These are phyloP conservation scores for Halesus radiatus DNA, from an alignment of 1,140 invertebrate species.

Conservation along the genomic window DNA sequence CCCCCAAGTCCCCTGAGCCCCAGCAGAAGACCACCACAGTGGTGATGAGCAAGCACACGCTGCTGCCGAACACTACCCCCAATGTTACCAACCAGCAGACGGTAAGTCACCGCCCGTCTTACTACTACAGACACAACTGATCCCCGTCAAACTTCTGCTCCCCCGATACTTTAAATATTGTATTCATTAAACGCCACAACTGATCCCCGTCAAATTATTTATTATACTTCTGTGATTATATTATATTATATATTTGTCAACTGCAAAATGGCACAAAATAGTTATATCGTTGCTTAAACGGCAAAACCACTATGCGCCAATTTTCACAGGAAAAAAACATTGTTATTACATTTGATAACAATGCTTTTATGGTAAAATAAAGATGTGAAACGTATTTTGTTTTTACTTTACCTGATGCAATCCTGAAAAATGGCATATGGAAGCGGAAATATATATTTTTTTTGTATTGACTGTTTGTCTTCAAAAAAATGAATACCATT, in stretches of 20 bases:
- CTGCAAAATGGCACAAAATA: background rate
- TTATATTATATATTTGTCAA: background rate
- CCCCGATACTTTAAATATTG: background rate
- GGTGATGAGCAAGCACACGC: conserved; percentile 92
- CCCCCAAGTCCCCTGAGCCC: conserved; percentile 85
- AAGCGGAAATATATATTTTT: no score
- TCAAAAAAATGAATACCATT: background rate
- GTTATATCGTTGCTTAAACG: no score
- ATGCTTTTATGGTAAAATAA: no score
- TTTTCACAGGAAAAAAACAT: no score
- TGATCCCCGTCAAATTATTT: no score
- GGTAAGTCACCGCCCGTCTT: conserved; percentile 41
- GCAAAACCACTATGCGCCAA: no score
- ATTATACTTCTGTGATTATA: no score
- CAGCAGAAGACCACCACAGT: conserved; percentile 92
- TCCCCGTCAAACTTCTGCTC: background rate
- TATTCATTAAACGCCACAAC: background rate
- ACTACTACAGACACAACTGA: conserved; percentile 16
- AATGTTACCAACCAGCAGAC: conserved; percentile 59
- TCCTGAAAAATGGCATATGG: no score
- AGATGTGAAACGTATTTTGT: no score
- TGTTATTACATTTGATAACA: no score
- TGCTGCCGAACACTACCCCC: conserved; percentile 67
- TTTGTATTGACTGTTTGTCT: no score
- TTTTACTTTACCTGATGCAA: no score